Evolutionary conservation across 1,140 invertebrate genomes (phyloP), one percentile per base, ranked within the genome.

Genomic region (Drosophila pandora): DNA sequence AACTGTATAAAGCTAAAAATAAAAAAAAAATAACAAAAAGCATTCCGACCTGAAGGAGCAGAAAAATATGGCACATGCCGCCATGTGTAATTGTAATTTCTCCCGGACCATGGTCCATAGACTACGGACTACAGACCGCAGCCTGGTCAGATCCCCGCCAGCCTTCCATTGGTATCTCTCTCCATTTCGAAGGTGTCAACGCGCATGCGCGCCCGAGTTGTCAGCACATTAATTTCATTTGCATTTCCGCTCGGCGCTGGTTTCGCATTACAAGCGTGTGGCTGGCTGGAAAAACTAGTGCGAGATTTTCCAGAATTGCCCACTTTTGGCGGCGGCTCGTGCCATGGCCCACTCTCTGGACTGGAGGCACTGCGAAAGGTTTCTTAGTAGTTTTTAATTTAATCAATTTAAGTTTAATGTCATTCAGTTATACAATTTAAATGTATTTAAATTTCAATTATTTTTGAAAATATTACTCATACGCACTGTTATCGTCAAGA

Each of bases 181-280:
- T 48, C 62, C 65, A 43, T 43, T 54, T 73, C 61, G 52, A 83
- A 88, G 83, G 83, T 88, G 83, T 88, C 83, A 88, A 88, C 83
- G 83, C 79, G 83, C 83, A 83, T 89, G 83, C 76, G 84, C 84
- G 79, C 72, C 74, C 72, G 79, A 77, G 71, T 87, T 90, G 88
- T 88, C 88, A 90, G 76, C 87, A 83, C 88, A 90, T 90, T 90
- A 90, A 90, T 90, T 90, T 90, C 81, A 90, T 90, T 90, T 90
- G 82, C 88, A 90, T 90, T 90, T 90, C 88, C 88, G 88, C 87
- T 80, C 73, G 64, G 70, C 73, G 67, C 83, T 79, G 84, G 83
- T 88, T 88, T 88, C 84, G 72, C 84, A 88, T 88, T 88, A 79
- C 83, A 79, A 50, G 58, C 71, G 59, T 57, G 71, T 57, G 68